Percentiles rank a stretch among this genome's conserved stretches.
phyloP scores from a whole-genome alignment of 1,140 invertebrate genomes.

The Tetramorium simillimum region DNA sequence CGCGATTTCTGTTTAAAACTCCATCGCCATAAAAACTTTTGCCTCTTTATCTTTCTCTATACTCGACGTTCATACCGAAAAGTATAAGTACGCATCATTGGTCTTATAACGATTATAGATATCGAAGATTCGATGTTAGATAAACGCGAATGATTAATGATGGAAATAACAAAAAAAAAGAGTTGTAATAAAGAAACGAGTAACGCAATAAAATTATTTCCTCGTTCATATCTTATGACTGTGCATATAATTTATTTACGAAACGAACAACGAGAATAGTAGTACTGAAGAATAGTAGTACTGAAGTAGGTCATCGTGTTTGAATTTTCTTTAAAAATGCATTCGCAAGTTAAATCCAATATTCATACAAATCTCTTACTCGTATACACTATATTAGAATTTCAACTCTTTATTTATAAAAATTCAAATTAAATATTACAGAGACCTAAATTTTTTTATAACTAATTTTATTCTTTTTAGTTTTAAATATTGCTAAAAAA shows the following conservation, averaged over 20 bases:
- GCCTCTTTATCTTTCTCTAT: slow-evolving; percentile 13
- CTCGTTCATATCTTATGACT: not conserved
- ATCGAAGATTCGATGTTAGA: not conserved
- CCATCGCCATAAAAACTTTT: slow-evolving; percentile 44
- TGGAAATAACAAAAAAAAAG: not conserved
- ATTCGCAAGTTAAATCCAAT: not conserved
- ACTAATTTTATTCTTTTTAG: no score
- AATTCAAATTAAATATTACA: no score
- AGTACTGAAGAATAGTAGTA: no score
- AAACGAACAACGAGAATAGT: not conserved
- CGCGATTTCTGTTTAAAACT: slow-evolving; percentile 51
- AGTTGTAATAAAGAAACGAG: not conserved
- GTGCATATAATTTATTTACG: slow-evolving; percentile 1
- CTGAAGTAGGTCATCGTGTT: not conserved
- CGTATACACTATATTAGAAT: not conserved
- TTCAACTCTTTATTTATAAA: not conserved
- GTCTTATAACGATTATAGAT: not conserved
- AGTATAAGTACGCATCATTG: not conserved
- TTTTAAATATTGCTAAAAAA: no score
- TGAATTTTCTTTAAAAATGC: slow-evolving; percentile 18
- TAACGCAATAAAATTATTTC: not conserved
- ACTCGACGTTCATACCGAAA: not conserved
- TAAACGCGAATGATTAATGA: not conserved
- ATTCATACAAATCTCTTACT: not conserved
- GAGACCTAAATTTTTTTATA: no score